Conservation (phyloP, 2,797 vertebrate genomes). For the Botia almorhae region DNA sequence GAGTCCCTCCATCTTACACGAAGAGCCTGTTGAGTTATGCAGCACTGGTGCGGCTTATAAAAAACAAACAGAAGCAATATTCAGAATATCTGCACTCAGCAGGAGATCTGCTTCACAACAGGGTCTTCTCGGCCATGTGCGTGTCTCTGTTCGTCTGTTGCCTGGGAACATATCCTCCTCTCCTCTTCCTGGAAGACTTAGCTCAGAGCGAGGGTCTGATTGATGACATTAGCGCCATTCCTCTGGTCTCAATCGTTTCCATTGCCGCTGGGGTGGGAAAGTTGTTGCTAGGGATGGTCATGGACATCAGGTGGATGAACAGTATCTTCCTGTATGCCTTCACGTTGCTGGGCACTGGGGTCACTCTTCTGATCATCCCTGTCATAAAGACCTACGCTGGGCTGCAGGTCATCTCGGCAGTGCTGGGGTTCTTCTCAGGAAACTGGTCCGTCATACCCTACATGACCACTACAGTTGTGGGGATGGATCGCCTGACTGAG, state of each 20-base stretch:
- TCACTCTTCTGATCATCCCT: conserved; percentile 82
- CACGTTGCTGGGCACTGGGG: conserved; percentile 79
- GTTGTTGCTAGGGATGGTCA: conserved; percentile 80
- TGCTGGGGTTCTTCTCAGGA: conserved; percentile 85
- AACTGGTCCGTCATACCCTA: conserved; percentile 90
- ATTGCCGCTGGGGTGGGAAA: conserved; percentile 84
- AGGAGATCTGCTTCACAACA: conserved; percentile 77
- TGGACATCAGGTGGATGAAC: conserved; percentile 85
- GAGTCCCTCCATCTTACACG: conserved; percentile 31
- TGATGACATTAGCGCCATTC: conserved; percentile 78
- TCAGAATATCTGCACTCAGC: conserved; percentile 79
- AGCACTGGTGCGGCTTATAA: conserved; percentile 62
- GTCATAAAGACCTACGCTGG: conserved; percentile 80
- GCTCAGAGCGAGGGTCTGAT: conserved; percentile 81
- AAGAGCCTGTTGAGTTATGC: conserved; percentile 52
- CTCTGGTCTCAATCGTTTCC: conserved; percentile 85
- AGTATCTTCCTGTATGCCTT: conserved; percentile 82
- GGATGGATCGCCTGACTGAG: conserved; percentile 84
- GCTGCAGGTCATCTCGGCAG: conserved; percentile 79
- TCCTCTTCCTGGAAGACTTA: conserved; percentile 87
- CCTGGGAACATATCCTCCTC: conserved; percentile 83
- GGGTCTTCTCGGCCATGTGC: conserved; percentile 83
- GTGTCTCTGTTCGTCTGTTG: conserved; percentile 75
- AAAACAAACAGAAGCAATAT: conserved; percentile 81
- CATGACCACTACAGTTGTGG: conserved; percentile 85